Evolutionary conservation across 2,113 vertebrate species (phyloP).

Genomic region (Pedionomus torquatus): DNA sequence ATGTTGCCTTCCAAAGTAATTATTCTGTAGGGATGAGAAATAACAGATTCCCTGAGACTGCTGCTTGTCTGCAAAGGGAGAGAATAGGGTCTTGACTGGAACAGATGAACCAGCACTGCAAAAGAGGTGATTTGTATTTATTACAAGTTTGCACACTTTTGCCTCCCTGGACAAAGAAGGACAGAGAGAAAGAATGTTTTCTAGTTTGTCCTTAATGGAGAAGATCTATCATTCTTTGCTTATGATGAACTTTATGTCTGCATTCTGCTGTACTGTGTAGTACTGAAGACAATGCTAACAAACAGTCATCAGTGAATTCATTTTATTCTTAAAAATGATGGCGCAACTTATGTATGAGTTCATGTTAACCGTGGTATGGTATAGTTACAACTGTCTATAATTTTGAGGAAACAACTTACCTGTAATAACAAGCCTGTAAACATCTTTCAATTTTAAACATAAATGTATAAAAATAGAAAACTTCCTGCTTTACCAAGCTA

Average conservation of each 20-base stretch:
- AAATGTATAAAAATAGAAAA: not conserved
- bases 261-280: not conserved
- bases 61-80: not conserved
- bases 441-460: not conserved
- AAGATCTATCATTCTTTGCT: slow-evolving; percentile 16
- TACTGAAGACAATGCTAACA: slow-evolving; percentile 2
- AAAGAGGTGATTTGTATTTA: slow-evolving; percentile 20
- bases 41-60: not conserved
- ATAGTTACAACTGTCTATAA: not conserved
- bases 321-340: not conserved
- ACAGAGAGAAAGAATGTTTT: not conserved
- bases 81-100: not conserved
- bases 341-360: not conserved
- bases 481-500: not conserved
- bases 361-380: not conserved
- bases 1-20: not conserved
- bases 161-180: not conserved
- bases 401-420: not conserved
- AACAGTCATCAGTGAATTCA: not conserved
- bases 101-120: not conserved
- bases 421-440: not conserved
- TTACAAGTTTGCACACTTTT: not conserved
- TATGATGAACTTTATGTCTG: not conserved
- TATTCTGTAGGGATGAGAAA: not conserved
- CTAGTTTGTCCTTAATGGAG: not conserved